Conservation (phyloP, 2,797 vertebrate genomes). For the Pipistrellus pipistrellus region DNA sequence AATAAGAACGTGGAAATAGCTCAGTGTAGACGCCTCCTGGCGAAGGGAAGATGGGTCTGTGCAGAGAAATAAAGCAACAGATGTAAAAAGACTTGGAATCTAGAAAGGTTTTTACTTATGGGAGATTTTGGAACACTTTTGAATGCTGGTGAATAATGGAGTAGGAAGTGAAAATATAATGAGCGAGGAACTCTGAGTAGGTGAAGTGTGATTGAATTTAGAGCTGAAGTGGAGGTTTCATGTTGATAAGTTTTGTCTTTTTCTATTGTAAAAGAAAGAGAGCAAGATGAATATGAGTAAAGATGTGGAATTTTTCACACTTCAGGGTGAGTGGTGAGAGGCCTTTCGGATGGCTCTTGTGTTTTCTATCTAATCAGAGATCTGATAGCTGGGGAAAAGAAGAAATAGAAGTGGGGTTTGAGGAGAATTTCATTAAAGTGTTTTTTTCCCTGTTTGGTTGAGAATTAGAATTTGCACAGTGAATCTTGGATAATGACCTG, state of each 20-base stretch:
- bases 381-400: not conserved
- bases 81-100: not conserved
- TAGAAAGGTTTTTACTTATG: not conserved
- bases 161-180: not conserved
- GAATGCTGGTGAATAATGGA: not conserved
- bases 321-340: not conserved
- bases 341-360: not conserved
- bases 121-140: not conserved
- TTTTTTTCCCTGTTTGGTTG: not conserved
- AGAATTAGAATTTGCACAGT: not conserved
- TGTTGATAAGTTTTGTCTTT: slow-evolving; percentile 23
- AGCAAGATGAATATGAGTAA: not conserved
- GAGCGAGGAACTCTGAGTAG: not conserved
- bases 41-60: not conserved
- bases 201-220: not conserved
- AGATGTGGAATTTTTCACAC: not conserved
- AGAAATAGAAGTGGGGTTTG: not conserved
- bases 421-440: slow-evolving; percentile 3
- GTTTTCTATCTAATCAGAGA: not conserved
- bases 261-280: not conserved
- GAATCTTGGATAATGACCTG: not conserved
- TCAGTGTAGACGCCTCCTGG: not conserved
- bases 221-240: not conserved
- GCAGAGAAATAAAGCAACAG: not conserved
- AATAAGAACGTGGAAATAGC: not conserved